These are phyloP conservation scores for Heliconius sara DNA, from an alignment of 2,888 invertebrate species.

Conservation along the genomic window DNA sequence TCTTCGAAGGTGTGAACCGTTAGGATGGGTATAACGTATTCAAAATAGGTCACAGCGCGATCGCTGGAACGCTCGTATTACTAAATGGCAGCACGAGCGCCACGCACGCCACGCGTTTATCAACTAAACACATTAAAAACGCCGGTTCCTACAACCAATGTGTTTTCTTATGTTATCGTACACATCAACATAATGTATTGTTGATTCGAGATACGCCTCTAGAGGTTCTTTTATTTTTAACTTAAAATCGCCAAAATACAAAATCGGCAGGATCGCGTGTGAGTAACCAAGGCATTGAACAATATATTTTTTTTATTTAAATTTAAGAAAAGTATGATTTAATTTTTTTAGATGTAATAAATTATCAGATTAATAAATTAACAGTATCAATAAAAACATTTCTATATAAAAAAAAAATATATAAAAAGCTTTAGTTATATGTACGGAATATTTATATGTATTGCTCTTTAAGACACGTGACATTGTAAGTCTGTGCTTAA, in stretches of 20 bases:
- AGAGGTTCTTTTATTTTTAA: slow-evolving; percentile 21
- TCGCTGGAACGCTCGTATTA: slow-evolving; percentile 50
- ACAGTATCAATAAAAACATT: too few relatives aligned
- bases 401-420: too few relatives aligned
- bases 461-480: too few relatives aligned
- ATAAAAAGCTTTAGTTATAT: too few relatives aligned
- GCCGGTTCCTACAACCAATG: slow-evolving; percentile 62
- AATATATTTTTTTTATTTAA: too few relatives aligned
- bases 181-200: slow-evolving; percentile 38
- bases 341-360: too few relatives aligned
- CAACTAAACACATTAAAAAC: slow-evolving; percentile 65
- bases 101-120: slow-evolving; percentile 65
- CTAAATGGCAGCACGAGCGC: slow-evolving; percentile 62
- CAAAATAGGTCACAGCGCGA: slow-evolving; percentile 36
- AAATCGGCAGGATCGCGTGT: background rate
- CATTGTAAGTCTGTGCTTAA: too few relatives aligned
- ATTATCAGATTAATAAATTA: too few relatives aligned
- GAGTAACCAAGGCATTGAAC: too few relatives aligned
- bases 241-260: background rate
- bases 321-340: too few relatives aligned
- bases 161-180: slow-evolving; percentile 58
- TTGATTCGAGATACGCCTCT: slow-evolving; percentile 31
- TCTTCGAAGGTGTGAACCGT: slow-evolving; percentile 22
- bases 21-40: slow-evolving; percentile 28
- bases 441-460: too few relatives aligned